phyloP scores from a whole-genome alignment of 2,888 invertebrate species.

The Frankliniella intonsa region DNA sequence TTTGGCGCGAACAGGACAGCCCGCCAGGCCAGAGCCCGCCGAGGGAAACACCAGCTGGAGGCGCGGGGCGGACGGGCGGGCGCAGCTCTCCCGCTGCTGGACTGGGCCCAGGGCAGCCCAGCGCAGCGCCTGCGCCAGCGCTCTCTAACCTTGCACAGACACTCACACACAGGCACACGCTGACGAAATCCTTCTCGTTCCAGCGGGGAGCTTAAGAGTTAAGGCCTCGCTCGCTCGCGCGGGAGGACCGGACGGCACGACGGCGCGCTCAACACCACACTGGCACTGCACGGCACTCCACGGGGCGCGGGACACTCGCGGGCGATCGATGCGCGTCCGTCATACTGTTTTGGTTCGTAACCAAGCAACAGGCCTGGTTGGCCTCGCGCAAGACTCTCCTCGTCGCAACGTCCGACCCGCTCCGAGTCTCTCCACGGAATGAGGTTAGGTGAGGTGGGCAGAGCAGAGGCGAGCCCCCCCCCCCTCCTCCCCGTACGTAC shows the following conservation, averaged over 20 bases:
- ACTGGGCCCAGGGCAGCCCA: not conserved
- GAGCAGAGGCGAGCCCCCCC: not conserved
- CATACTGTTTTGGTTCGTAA: constrained; percentile 5
- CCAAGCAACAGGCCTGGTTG: not conserved
- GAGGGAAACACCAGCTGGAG: not conserved
- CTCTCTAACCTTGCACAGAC: constrained; percentile 16
- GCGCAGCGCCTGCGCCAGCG: not conserved
- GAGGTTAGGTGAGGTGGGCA: constrained; percentile 8
- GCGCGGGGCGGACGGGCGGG: not conserved
- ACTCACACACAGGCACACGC: not conserved
- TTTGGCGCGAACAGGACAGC: not conserved
- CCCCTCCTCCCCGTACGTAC: not conserved
- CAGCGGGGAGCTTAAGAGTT: not conserved
- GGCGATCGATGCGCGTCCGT: not conserved
- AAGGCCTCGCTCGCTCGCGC: too few relatives aligned
- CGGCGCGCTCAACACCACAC: not conserved
- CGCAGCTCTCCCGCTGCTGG: not conserved
- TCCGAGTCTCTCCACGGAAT: constrained; percentile 15
- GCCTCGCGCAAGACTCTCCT: not conserved
- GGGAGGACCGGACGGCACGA: not conserved
- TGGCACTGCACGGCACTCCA: constrained; percentile 3
- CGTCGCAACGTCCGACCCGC: not conserved
- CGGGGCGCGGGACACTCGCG: not conserved
- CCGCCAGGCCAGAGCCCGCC: not conserved
- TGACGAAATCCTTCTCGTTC: not conserved